Evolutionary conservation across 2,888 invertebrate species (phyloP), one percentile per base, ranked within the genome.

Genomic region (Rapana venosa): DNA sequence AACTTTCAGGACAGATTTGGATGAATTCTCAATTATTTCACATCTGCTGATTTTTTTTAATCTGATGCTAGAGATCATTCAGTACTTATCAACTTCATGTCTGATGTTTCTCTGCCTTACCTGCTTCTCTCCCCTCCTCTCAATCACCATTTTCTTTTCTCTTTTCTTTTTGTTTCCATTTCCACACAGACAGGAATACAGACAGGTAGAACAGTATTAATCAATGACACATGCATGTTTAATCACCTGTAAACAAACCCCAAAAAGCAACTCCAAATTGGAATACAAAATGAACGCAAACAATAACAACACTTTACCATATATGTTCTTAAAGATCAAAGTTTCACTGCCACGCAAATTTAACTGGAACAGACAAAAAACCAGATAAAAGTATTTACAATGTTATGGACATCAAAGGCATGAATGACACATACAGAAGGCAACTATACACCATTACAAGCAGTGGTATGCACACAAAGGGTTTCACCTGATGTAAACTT

Each of bases 261-360:
- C 74, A n/a, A 26, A 70, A 74, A 22, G 30, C n/a, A 74, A n/a
- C n/a, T 74, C n/a, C 15, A 79, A 35, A 79, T 35, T 79, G 13
- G 32, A 79, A 32, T 32, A 26, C 30, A 83, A 83, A 47, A 85
- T 83, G 66, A 66, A 77, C 30, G 84, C 30, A 85, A 85, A 56
- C 58, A 85, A 36, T 13, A 85, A 58, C 58, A 58, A 85, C 15
- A 30, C n/a, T 58, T 85, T 58, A 58, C 58, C 84, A 36, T 85
- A 83, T 85, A 83, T 13, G 30, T 30, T 85, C 17, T 30, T 20
- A 58, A 30, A 11, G 22, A 30, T 11, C 20, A 58, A 30, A 30
- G n/a, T 56, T 85, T 85, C 32, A 86, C 86, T n/a, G 30, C 86
- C 86, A 86, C 66, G 86, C 86, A 86, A 35, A 66, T 66, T 58